A percentile compares a stretch with the other conserved stretches of the same genome.
Evolutionary conservation across 1,140 invertebrate species (phyloP).

Genomic region (Acromyrmex heyeri): DNA sequence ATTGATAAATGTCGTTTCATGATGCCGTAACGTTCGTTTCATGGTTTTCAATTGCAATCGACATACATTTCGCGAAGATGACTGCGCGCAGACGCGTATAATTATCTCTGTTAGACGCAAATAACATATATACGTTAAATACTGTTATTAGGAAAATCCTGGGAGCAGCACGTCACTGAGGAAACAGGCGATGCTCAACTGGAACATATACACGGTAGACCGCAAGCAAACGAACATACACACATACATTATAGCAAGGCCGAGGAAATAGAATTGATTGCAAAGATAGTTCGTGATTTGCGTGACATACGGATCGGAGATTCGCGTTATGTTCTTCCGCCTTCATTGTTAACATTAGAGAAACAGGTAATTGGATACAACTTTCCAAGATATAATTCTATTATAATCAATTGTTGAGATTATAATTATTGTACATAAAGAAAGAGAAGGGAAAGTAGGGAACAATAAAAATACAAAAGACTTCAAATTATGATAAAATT

Average conservation of each 20-base stretch:
- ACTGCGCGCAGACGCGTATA: neutral
- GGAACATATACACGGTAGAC: neutral
- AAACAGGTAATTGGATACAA: slow-evolving; percentile 67
- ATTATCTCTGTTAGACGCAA: slow-evolving; percentile 10
- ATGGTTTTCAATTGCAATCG: neutral
- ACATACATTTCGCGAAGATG: neutral
- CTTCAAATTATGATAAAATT: neutral
- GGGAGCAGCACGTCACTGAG: slow-evolving; percentile 18
- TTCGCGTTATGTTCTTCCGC: slow-evolving; percentile 55
- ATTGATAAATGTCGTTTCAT: neutral
- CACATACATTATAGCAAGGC: slow-evolving; percentile 22
- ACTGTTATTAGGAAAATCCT: slow-evolving; percentile 57
- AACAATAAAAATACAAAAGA: neutral
- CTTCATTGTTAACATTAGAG: slow-evolving; percentile 67
- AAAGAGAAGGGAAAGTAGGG: neutral
- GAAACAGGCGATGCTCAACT: slow-evolving; percentile 21
- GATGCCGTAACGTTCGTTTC: too few relatives aligned
- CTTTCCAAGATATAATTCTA: neutral
- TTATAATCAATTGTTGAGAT: neutral
- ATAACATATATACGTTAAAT: slow-evolving; percentile 15
- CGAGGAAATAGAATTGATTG: slow-evolving; percentile 49
- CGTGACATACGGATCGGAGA: slow-evolving; percentile 78
- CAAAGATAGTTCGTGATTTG: slow-evolving; percentile 54
- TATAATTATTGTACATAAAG: neutral
- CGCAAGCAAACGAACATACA: slow-evolving; percentile 3